Evolutionary conservation across 2,888 invertebrate genomes (phyloP).

Genomic region (Euclidia mi): DNA sequence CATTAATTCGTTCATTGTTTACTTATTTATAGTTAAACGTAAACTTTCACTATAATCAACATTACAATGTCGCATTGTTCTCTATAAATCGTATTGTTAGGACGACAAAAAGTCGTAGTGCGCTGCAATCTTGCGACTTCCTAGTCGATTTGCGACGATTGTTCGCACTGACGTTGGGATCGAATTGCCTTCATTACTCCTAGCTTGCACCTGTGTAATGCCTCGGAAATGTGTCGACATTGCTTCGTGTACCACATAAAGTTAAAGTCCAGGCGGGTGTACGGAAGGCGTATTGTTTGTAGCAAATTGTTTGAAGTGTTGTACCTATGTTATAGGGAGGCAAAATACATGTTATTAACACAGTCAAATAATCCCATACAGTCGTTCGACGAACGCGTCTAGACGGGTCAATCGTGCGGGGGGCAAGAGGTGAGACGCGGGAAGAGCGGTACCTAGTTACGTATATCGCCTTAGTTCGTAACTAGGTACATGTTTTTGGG

Average conservation of each 20-base stretch:
- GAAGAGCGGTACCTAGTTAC: too few relatives aligned
- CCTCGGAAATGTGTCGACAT: slow-evolving; percentile 22
- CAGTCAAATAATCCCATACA: too few relatives aligned
- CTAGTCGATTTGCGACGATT: slow-evolving; percentile 62
- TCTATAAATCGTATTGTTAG: slow-evolving; percentile 71
- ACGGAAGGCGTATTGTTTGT: background rate
- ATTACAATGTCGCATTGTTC: slow-evolving; percentile 73
- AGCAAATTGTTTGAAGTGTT: background rate
- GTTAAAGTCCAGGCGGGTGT: background rate
- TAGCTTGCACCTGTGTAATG: slow-evolving; percentile 46
- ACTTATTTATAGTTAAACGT: slow-evolving; percentile 49
- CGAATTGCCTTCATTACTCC: slow-evolving; percentile 54
- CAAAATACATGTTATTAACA: too few relatives aligned
- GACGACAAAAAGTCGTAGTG: slow-evolving; percentile 68
- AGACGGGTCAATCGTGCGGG: too few relatives aligned
- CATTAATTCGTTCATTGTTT: slow-evolving; percentile 34
- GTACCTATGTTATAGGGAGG: too few relatives aligned
- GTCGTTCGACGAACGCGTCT: too few relatives aligned
- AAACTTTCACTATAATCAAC: slow-evolving; percentile 73
- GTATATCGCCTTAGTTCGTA: too few relatives aligned
- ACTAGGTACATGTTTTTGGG: too few relatives aligned
- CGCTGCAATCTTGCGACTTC: slow-evolving; percentile 64
- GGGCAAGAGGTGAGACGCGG: too few relatives aligned
- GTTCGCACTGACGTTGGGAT: slow-evolving; percentile 48
- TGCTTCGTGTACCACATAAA: slow-evolving; percentile 5